Percentiles rank a stretch among this genome's conserved stretches.
phyloP scores from a whole-genome alignment of 1,140 invertebrate species.

The Lerema accius region DNA sequence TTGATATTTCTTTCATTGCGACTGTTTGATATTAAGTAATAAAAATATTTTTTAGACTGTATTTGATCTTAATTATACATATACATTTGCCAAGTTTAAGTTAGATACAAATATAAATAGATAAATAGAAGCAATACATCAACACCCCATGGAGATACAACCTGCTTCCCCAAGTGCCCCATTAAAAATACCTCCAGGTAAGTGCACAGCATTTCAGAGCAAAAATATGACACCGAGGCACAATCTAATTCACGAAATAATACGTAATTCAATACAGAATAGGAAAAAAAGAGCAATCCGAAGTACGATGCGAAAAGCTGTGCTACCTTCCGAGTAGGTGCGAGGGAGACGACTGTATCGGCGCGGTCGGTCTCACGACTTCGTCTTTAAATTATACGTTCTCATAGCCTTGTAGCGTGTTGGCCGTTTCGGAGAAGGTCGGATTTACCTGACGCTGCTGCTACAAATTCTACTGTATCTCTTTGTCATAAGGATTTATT shows the following conservation, averaged over 20 bases:
- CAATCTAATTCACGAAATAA: slow-evolving; percentile 82
- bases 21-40: no score
- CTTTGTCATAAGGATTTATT: slow-evolving; percentile 8
- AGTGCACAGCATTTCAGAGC: slow-evolving; percentile 62
- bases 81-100: no score
- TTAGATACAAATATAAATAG: no score
- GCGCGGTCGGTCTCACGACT: slow-evolving; percentile 45
- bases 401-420: slow-evolving; percentile 77
- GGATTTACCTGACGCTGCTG: slow-evolving; percentile 14
- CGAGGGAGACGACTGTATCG: slow-evolving; percentile 57
- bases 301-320: slow-evolving; percentile 60
- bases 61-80: no score
- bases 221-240: slow-evolving; percentile 73
- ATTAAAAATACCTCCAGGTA: slow-evolving; percentile 62
- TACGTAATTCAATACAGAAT: slow-evolving; percentile 78
- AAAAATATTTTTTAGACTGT: no score
- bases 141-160: slow-evolving; percentile 32
- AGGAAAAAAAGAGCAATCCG: slow-evolving; percentile 77
- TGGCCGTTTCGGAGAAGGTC: slow-evolving; percentile 43
- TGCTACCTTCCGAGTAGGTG: slow-evolving; percentile 43
- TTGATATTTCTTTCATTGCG: no score
- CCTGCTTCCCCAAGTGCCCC: slow-evolving; percentile 59
- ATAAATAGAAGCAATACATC: slow-evolving; percentile 6
- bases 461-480: slow-evolving; percentile 39
- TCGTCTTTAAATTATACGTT: slow-evolving; percentile 82